Evolutionary conservation across 2,888 invertebrate genomes (phyloP).

Genomic region (Endotricha flammealis): DNA sequence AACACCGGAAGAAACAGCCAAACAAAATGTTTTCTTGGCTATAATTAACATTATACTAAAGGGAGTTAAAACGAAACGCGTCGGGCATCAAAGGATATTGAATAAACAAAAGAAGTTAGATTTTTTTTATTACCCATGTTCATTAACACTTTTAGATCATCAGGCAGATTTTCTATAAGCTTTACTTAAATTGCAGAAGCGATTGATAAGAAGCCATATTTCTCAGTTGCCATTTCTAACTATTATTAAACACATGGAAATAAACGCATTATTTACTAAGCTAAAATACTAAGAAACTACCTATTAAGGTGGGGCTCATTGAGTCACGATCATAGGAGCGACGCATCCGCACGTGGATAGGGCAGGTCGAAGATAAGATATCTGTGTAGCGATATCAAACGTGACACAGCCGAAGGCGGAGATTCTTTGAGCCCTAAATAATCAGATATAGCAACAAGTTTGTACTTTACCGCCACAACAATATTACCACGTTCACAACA

Average conservation of each 20-base stretch:
- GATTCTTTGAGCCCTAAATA: slow-evolving; percentile 9
- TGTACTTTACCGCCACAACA: not conserved
- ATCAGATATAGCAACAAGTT: slow-evolving; percentile 3
- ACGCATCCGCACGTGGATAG: slow-evolving; percentile 23
- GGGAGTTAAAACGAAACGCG: slow-evolving; percentile 28
- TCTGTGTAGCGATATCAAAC: slow-evolving; percentile 8
- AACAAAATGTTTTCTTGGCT: slow-evolving; percentile 44
- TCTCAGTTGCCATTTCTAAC: no score
- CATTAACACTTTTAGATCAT: no score
- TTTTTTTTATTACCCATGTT: no score
- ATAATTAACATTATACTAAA: slow-evolving; percentile 47
- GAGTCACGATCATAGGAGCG: slow-evolving; percentile 23
- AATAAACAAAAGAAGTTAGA: slow-evolving; percentile 31
- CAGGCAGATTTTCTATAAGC: no score
- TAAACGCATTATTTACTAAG: slow-evolving; percentile 17
- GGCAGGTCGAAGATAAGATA: slow-evolving; percentile 24
- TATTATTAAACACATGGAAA: slow-evolving; percentile 29
- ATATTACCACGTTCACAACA: not conserved
- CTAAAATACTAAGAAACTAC: no score
- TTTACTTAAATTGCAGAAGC: no score
- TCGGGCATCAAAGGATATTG: slow-evolving; percentile 23
- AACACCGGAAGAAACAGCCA: slow-evolving; percentile 52
- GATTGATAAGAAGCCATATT: no score
- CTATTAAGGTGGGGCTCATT: no score
- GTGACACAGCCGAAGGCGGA: slow-evolving; percentile 1